Evolutionary conservation across 2,113 vertebrate species (phyloP), one percentile per base, ranked within the genome.

Genomic region (Triplophysa tibetana): DNA sequence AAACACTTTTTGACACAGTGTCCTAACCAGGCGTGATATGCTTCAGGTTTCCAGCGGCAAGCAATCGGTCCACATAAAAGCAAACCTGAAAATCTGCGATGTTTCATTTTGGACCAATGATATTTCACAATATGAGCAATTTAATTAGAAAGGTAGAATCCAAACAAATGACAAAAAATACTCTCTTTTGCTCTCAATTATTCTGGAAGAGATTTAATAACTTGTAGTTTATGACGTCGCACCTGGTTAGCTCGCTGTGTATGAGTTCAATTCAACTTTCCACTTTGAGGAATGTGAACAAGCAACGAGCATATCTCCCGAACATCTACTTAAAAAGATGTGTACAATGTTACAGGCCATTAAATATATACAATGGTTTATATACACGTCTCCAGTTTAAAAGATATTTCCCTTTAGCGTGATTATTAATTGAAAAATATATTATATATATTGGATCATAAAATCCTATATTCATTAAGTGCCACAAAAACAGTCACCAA

Each of bases 331-430:
- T 9, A 21, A 38, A 50, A 24, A 24, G 11, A 29, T 33, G 21
- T 8, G 4, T 72, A 21, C 33, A 17, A 54, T 61, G 65, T 67
- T 78, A 69, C 64, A 78, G 67, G 67, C 67, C 67, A 29, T 72
- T 43, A 21, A 38, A 60, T 74, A 74, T 62, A 85, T 83, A 88
- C 84, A 64, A 12, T 10, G 82, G 79, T 88, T 90, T 85, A 88
- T 88, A 90, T 89, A 89, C 90, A 90, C 82, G 87, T 83, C 88
- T 75, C 72, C 72, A 75, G 38, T 75, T 63, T 63, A 63, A 75
- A 75, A 63, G 58, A 75, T 61, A 60, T 61, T 75, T 75, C 58
- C 58, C 72, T 63, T 63, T 63, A 63, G 14, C 61, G n/a, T n/a
- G 41, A 61, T 48, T 29, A 75, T 19, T 62, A 45, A 70, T 81